These are phyloP conservation scores for Brachionus rotundiformis DNA, from an alignment of 1,140 invertebrate genomes.

Conservation along the genomic window DNA sequence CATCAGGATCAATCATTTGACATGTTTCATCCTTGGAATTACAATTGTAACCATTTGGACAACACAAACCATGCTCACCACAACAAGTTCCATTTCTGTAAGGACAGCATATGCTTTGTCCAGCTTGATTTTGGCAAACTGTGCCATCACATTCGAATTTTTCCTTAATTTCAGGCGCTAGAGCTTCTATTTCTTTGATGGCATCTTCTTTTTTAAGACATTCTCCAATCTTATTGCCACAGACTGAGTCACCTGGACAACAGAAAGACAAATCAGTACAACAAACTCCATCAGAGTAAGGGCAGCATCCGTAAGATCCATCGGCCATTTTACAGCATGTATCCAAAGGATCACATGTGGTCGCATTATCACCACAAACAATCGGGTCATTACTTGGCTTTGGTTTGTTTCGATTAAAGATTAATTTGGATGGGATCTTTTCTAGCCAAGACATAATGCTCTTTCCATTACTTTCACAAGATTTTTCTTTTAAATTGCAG, in stretches of 20 bases:
- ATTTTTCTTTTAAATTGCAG: conserved; percentile 44
- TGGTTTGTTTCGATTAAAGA: background rate
- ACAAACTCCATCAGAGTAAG: conserved; percentile 58
- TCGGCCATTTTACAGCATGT: conserved; percentile 50
- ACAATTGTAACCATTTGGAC: conserved; percentile 46
- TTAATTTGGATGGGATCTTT: conserved; percentile 48
- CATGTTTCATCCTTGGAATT: conserved; percentile 43
- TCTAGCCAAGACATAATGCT: conserved; percentile 17
- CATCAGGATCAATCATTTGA: conserved; percentile 11
- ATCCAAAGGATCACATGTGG: conserved; percentile 39
- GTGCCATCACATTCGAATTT: conserved; percentile 18
- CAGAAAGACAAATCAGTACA: conserved; percentile 53
- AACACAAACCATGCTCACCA: conserved; percentile 42
- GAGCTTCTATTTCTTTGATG: background rate
- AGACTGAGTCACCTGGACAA: conserved; percentile 12
- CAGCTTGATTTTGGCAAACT: background rate
- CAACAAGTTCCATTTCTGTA: conserved; percentile 49
- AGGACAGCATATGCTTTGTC: conserved; percentile 29
- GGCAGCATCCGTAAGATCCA: conserved; percentile 55
- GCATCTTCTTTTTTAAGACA: background rate
- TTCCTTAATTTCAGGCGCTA: background rate
- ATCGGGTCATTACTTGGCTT: background rate
- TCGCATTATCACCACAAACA: conserved; percentile 26
- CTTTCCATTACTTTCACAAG: background rate
- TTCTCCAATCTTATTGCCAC: background rate